Evolutionary conservation across 2,888 invertebrate species (phyloP).

Genomic region (Nephrotoma flavescens): DNA sequence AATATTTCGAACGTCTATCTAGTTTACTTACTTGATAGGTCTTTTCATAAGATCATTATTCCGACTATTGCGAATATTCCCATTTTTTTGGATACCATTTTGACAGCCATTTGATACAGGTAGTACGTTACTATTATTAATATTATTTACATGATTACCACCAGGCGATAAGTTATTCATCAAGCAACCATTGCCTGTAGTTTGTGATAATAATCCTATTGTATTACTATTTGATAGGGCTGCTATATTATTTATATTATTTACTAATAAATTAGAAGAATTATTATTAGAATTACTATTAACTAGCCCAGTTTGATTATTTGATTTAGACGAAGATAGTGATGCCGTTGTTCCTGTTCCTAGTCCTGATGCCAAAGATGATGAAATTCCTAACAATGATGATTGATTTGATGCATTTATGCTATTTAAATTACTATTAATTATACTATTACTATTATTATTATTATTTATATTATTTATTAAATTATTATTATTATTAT

Average conservation of each 20-base stretch:
- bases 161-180: conserved; percentile 7
- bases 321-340: background rate
- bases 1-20: background rate
- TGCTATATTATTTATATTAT: conserved; percentile 4
- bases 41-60: conserved; percentile 57
- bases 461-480: conserved; percentile 14
- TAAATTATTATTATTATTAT: conserved; percentile 5
- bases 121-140: conserved; percentile 3
- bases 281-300: background rate
- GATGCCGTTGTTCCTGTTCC: background rate
- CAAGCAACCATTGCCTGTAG: background rate
- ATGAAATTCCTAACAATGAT: background rate
- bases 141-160: conserved; percentile 7
- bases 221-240: conserved; percentile 1
- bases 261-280: conserved; percentile 1
- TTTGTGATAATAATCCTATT: background rate
- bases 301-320: background rate
- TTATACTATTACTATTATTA: conserved; percentile 23
- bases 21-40: conserved; percentile 48
- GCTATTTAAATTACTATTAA: conserved; percentile 18
- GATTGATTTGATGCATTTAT: conserved; percentile 14
- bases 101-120: conserved; percentile 7
- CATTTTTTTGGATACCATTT: conserved; percentile 3
- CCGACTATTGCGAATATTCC: conserved; percentile 18
- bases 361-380: background rate